A percentile compares a stretch with the other conserved stretches of the same genome.
Evolutionary conservation across 2,797 vertebrate species (phyloP).

Genomic region (Alauda arvensis): DNA sequence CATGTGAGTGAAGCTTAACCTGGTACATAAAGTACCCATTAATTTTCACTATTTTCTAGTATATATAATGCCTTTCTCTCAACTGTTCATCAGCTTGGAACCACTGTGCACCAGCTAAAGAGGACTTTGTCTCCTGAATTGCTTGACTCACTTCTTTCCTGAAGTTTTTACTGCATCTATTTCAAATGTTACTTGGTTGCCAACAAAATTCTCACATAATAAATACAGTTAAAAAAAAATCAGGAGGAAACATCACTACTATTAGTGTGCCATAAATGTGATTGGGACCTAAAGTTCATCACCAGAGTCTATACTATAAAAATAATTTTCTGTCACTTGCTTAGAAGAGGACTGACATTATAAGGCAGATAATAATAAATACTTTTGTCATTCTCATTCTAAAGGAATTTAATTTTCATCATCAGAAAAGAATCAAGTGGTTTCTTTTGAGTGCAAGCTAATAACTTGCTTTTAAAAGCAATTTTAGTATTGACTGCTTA

Average conservation of each 20-base stretch:
- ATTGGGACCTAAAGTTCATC: neutral
- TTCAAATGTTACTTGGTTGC: neutral
- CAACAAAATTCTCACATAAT: neutral
- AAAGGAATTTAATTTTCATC: neutral
- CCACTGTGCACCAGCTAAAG: neutral
- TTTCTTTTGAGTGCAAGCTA: neutral
- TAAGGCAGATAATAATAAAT: neutral
- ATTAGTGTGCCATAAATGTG: neutral
- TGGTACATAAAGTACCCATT: constrained; percentile 37
- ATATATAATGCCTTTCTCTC: neutral
- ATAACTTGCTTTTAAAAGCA: neutral
- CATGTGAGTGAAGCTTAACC: constrained; percentile 16
- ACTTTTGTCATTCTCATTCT: neutral
- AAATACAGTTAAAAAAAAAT: neutral
- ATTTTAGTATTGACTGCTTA: constrained; percentile 16
- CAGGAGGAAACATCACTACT: neutral
- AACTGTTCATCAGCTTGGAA: neutral
- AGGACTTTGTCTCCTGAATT: neutral
- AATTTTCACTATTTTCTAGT: constrained; percentile 32
- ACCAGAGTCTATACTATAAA: neutral
- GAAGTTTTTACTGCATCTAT: neutral
- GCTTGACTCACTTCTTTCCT: neutral
- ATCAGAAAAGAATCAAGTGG: neutral
- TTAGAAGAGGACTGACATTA: constrained; percentile 1
- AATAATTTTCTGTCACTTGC: neutral